Base-by-base conservation (phyloP, 1,140 invertebrate species). In the Pentalonia nigronervosa region DNA sequence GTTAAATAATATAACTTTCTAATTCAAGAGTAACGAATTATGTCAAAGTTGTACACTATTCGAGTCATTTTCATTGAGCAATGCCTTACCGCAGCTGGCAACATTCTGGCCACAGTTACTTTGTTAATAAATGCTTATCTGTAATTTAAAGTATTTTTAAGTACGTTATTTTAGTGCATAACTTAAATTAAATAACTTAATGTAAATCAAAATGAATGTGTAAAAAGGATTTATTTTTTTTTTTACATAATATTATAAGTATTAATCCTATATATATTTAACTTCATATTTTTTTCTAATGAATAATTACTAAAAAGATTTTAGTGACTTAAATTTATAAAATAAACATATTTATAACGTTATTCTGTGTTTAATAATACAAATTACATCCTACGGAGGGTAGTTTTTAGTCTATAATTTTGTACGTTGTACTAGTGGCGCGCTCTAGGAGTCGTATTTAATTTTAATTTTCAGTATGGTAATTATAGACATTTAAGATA, bases 381-480 rank as follows among this genome's bases (percentile, higher is more conserved):
- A 9, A 67, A 30, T 67, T 30, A 4, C 41, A 47, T 41, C 7
- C 34, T 36, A 89, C n/a, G 48, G 36, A 56, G 48, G 50, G 50
- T 89, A 36, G 34, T 53, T 53, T 53, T 53, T 11, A 34, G 30
- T 76, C 36, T 90, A 30, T 7, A 17, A 17, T 76, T n/a, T 11
- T 83, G 21, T n/a, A 17, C 17, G 4, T 60, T 34, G 23, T 83
- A n/a, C 3, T 8, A 25, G 60, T 92, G 90, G 90, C 67, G 90
- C 90, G n/a, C 90, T 92, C 90, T 92, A 92, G 45, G 41, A 92
- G 48, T 90, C 11, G 9, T 47, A 67, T 47, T 30, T 45, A 1
- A 45, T 45, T 20, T 21, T 45, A 67, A 41, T 45, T 21, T 6
- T 0, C 7, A 67, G 4, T n/a, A 45, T 41, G 25, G 23, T 90